phyloP scores from a whole-genome alignment of 92 coral and sea anemone genomes.

The Scolanthus callimorphus region DNA sequence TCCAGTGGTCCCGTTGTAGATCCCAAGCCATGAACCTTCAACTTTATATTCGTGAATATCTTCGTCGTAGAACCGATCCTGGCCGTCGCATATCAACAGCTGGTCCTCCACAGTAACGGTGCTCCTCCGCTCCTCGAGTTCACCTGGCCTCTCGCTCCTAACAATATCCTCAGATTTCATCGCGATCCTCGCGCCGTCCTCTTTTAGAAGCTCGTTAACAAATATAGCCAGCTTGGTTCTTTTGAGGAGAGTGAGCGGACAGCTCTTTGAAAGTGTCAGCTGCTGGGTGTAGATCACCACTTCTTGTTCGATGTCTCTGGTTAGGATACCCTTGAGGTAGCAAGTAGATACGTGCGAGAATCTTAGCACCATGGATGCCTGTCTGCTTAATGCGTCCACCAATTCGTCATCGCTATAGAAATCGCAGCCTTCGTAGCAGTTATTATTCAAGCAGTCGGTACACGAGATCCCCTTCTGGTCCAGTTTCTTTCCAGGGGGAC shows the following conservation, averaged over 20 bases:
- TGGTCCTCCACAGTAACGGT: no score
- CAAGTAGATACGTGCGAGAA: conserved; percentile 19
- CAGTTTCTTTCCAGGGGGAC: conserved; percentile 40
- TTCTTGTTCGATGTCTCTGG: conserved; percentile 1
- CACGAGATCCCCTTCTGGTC: conserved; percentile 26
- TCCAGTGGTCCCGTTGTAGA: no score
- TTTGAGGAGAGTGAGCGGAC: conserved; percentile 18
- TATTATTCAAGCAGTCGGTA: conserved; percentile 19
- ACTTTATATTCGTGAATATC: no score
- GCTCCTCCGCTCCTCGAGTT: no score
- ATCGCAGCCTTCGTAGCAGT: conserved; percentile 36
- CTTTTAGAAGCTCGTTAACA: conserved; percentile 15
- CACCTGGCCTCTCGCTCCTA: no score
- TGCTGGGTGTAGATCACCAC: conserved; percentile 35
- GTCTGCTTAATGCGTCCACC: not conserved
- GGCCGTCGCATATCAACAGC: no score
- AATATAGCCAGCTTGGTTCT: conserved; percentile 32
- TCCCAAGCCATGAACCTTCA: no score
- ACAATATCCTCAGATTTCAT: no score
- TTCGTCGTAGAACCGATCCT: no score
- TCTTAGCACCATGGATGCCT: conserved; percentile 17
- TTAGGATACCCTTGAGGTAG: conserved; percentile 9
- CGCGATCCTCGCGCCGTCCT: conserved; percentile 28
- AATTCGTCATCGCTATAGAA: conserved; percentile 31
- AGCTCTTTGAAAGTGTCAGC: conserved; percentile 22